These are phyloP conservation scores for Scaptomyza caliginosa DNA, from an alignment of 2,888 invertebrate species.

Conservation along the genomic window DNA sequence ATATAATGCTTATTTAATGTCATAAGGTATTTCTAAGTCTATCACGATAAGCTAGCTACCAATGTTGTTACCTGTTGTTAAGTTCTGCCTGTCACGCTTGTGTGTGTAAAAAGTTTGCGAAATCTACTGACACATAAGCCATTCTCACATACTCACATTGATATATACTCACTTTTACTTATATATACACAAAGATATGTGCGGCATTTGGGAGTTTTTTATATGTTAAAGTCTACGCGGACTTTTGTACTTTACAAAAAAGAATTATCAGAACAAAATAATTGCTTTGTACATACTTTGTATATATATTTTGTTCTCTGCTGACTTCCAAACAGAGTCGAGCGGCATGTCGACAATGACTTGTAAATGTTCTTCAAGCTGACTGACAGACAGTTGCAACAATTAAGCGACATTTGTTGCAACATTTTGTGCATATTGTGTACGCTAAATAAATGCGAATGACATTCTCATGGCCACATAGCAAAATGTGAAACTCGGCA, in stretches of 20 bases:
- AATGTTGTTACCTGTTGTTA: constrained; percentile 3
- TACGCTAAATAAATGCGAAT: constrained; percentile 35
- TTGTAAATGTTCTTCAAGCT: constrained; percentile 54
- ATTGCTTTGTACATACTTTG: constrained; percentile 28
- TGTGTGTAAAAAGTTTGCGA: constrained; percentile 48
- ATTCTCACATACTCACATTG: constrained; percentile 21
- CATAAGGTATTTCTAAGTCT: neutral
- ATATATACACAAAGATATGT: neutral
- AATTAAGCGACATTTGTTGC: constrained; percentile 63
- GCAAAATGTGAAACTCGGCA: neutral
- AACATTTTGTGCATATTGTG: constrained; percentile 49
- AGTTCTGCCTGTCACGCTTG: constrained; percentile 49
- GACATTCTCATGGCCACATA: constrained; percentile 11
- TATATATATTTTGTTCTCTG: constrained; percentile 4
- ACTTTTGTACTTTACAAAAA: constrained; percentile 1
- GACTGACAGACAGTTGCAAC: constrained; percentile 60
- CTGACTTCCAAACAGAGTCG: constrained; percentile 12
- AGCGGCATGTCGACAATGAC: constrained; percentile 13
- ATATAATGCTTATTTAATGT: neutral
- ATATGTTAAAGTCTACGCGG: constrained; percentile 37
- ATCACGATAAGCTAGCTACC: neutral
- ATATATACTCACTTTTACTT: constrained; percentile 4
- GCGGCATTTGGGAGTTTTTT: constrained; percentile 40
- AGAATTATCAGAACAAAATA: constrained; percentile 11
- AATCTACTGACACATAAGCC: constrained; percentile 13